Conservation (phyloP, 2,797 vertebrate genomes). For the Adelosebastes latens region DNA sequence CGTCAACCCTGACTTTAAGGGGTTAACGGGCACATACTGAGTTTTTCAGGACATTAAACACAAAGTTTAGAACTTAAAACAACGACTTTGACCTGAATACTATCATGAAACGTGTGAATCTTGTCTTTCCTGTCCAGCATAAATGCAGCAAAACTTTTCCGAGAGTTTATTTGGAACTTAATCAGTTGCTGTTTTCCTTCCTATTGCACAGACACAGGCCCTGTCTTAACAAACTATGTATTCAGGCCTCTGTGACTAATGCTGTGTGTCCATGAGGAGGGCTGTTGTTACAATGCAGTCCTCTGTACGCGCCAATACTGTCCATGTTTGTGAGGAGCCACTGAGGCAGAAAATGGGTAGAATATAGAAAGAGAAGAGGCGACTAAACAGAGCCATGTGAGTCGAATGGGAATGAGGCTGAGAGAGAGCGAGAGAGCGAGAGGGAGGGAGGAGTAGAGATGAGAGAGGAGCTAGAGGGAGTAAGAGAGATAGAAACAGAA, state of each 20-base stretch:
- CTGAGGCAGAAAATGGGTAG: slow-evolving; percentile 49
- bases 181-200: neutral
- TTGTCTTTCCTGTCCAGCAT: neutral
- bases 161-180: neutral
- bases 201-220: neutral
- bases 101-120: neutral
- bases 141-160: neutral
- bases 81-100: neutral
- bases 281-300: slow-evolving; percentile 3
- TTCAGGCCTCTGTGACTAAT: slow-evolving; percentile 29
- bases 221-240: neutral
- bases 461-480: neutral
- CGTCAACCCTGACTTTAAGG: too few species aligned
- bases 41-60: neutral
- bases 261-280: slow-evolving; percentile 1
- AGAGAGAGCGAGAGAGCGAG: neutral
- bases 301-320: slow-evolving; percentile 12
- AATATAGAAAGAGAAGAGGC: slow-evolving; percentile 33
- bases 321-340: slow-evolving; percentile 43
- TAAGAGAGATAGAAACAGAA: neutral
- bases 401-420: slow-evolving; percentile 10
- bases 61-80: neutral
- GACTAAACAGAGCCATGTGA: slow-evolving; percentile 17
- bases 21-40: too few species aligned
- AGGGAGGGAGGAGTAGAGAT: neutral